Evolutionary conservation across 2,797 vertebrate genomes (phyloP).

Genomic region (Sebastes variabilis): DNA sequence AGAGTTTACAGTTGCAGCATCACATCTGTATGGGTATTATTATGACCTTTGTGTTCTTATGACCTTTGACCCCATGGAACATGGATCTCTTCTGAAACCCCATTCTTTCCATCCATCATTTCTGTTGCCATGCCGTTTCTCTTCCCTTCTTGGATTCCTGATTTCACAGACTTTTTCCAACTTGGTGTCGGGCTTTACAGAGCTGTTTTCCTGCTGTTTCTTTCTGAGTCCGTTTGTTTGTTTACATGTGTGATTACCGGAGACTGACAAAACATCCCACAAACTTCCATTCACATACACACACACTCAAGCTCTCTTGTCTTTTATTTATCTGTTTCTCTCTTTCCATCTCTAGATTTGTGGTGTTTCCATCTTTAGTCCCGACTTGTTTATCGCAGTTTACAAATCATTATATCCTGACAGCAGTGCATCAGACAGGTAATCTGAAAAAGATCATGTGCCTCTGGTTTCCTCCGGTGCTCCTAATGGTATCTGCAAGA

Average conservation of each 20-base stretch:
- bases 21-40: constrained; percentile 33
- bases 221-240: constrained; percentile 31
- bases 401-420: too few species aligned
- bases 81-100: not conserved
- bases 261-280: not conserved
- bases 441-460: too few species aligned
- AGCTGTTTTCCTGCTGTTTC: constrained; percentile 25
- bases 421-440: too few species aligned
- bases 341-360: not conserved
- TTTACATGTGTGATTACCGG: constrained; percentile 1
- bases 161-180: not conserved
- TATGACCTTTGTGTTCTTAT: constrained; percentile 1
- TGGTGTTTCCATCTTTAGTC: too few species aligned
- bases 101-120: constrained; percentile 6
- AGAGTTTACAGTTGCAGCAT: constrained; percentile 18
- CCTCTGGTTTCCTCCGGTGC: too few species aligned
- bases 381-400: too few species aligned
- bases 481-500: too few species aligned
- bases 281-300: not conserved
- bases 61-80: constrained; percentile 34
- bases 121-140: not conserved
- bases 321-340: not conserved
- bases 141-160: not conserved
- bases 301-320: not conserved
- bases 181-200: not conserved